phyloP scores from a whole-genome alignment of 2,888 invertebrate genomes.

The Lasioglossum morio region DNA sequence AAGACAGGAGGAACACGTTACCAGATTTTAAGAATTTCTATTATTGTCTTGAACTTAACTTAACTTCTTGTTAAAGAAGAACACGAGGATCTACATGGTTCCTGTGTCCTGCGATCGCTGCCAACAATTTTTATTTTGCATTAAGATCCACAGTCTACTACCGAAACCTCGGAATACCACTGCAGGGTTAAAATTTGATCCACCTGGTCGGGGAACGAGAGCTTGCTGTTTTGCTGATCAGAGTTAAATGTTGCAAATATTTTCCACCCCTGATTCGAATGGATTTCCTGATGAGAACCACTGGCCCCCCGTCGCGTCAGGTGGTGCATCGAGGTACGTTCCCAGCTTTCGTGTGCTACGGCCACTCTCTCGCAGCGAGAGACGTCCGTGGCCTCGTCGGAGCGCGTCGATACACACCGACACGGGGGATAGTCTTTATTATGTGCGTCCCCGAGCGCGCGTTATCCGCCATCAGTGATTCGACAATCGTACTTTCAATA shows the following conservation, averaged over 20 bases:
- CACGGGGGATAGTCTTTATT: constrained; percentile 68
- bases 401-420: constrained; percentile 62
- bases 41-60: too few relatives aligned
- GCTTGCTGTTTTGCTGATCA: not conserved
- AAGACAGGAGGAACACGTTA: too few relatives aligned
- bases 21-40: not conserved
- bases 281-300: constrained; percentile 67
- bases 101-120: too few relatives aligned
- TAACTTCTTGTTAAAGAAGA: too few relatives aligned
- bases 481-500: constrained; percentile 76
- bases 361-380: constrained; percentile 53
- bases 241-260: not conserved
- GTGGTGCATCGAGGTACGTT: constrained; percentile 74
- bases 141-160: too few relatives aligned
- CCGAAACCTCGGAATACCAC: not conserved
- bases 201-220: not conserved
- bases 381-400: constrained; percentile 59
- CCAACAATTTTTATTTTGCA: not conserved
- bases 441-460: constrained; percentile 63
- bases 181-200: not conserved
- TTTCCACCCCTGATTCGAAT: not conserved
- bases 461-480: constrained; percentile 76
- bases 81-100: too few relatives aligned
- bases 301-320: constrained; percentile 78
- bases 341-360: constrained; percentile 74